Evolutionary conservation across 2,797 vertebrate species (phyloP).

Genomic region (Corythornis leucogaster): DNA sequence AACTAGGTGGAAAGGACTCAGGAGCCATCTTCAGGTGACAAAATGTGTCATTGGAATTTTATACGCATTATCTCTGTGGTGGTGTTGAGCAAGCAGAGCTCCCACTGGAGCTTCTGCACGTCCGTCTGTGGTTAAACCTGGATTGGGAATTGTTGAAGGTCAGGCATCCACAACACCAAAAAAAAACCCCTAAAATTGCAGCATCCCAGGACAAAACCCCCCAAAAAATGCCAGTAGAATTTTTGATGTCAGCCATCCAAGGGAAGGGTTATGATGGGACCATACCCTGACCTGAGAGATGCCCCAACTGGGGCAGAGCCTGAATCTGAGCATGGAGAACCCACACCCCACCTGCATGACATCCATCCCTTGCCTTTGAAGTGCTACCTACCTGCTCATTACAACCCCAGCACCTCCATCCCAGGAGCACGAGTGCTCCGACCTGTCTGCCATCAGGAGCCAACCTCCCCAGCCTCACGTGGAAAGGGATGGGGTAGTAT

Average conservation of each 20-base stretch:
- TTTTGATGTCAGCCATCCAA: fast-evolving
- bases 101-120: not conserved
- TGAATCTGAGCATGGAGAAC: not conserved
- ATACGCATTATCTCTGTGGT: not conserved
- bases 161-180: not conserved
- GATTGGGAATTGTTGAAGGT: not conserved
- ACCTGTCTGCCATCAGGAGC: not conserved
- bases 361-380: not conserved
- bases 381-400: conserved; percentile 36
- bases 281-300: not conserved
- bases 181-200: not conserved
- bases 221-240: not conserved
- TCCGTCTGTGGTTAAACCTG: not conserved
- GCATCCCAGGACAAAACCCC: not conserved
- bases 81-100: not conserved
- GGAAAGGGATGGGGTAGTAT: not conserved
- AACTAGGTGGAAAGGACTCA: not conserved
- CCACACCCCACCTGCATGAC: not conserved
- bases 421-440: not conserved
- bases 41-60: not conserved
- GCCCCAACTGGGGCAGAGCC: not conserved
- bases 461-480: fast-evolving
- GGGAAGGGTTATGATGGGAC: not conserved
- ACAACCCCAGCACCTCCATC: not conserved
- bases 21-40: not conserved